These are phyloP conservation scores for Euplexia lucipara DNA, from an alignment of 2,888 invertebrate genomes.

Conservation along the genomic window DNA sequence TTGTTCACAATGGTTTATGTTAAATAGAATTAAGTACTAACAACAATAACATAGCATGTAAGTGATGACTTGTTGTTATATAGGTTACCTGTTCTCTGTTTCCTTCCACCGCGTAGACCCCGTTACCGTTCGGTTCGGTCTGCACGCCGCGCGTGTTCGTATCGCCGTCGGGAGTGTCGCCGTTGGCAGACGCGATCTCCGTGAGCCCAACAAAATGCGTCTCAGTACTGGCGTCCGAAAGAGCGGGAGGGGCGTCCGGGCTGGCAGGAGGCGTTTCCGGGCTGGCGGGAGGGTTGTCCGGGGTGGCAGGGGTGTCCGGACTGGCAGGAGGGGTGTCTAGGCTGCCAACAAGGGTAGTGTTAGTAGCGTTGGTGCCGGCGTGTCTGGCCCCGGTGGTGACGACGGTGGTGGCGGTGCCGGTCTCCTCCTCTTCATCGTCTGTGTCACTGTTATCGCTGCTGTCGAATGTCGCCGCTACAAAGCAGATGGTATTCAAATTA, in stretches of 20 bases:
- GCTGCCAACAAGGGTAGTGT: neutral
- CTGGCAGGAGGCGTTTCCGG: neutral
- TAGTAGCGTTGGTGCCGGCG: slow-evolving; percentile 20
- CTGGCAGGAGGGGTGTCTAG: neutral
- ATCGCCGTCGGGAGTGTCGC: neutral
- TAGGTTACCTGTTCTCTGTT: slow-evolving; percentile 26
- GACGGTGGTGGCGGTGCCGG: slow-evolving; percentile 40
- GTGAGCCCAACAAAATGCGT: neutral
- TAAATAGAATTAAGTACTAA: too few species aligned
- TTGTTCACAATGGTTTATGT: too few species aligned
- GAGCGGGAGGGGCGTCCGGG: neutral
- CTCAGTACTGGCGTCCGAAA: neutral
- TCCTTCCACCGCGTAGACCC: slow-evolving; percentile 26
- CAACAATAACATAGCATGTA: too few species aligned
- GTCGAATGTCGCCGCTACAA: slow-evolving; percentile 83
- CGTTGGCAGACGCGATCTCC: slow-evolving; percentile 5
- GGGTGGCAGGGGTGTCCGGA: too few species aligned
- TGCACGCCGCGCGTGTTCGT: slow-evolving; percentile 22
- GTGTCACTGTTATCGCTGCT: slow-evolving; percentile 85
- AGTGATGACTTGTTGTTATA: neutral
- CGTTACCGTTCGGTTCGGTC: slow-evolving; percentile 12
- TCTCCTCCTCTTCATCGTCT: slow-evolving; percentile 71
- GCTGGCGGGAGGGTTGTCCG: neutral
- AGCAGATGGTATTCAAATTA: neutral
- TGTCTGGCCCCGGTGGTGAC: slow-evolving; percentile 16